phyloP scores from a whole-genome alignment of 2,113 vertebrate species.

The Uropsilus gracilis region DNA sequence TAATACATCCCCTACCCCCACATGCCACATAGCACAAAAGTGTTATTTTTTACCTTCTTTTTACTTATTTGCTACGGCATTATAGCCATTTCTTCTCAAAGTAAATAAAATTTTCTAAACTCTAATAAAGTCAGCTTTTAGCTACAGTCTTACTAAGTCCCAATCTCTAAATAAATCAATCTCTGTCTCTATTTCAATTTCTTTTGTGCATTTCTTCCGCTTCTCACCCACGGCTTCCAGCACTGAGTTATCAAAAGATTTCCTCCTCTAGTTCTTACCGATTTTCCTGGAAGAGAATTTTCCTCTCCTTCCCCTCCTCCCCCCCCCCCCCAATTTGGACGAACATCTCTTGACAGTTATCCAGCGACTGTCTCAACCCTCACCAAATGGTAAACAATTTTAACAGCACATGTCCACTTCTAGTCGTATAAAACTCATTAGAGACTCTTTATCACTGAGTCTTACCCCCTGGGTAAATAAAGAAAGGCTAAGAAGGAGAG shows the following conservation, averaged over 20 bases:
- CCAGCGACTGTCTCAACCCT: background rate
- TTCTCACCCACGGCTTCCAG: too few species aligned
- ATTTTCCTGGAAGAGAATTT: background rate
- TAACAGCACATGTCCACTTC: background rate
- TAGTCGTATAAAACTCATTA: constrained; percentile 53
- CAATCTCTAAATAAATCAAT: too few species aligned
- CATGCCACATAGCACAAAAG: too few species aligned
- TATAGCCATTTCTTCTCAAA: too few species aligned
- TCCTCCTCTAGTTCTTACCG: background rate
- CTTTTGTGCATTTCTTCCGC: too few species aligned
- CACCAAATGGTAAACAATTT: background rate
- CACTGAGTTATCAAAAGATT: constrained; percentile 4
- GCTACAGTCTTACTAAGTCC: too few species aligned
- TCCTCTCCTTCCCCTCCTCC: background rate
- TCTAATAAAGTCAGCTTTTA: too few species aligned
- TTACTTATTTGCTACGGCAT: too few species aligned
- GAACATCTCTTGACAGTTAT: constrained; percentile 3
- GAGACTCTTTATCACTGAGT: constrained; percentile 49
- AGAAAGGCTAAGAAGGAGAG: constrained; percentile 29
- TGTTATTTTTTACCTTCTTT: too few species aligned
- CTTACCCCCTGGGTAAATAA: constrained; percentile 44
- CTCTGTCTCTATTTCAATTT: too few species aligned
- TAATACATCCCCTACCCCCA: too few species aligned
- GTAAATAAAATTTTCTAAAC: too few species aligned
- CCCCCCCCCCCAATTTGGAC: background rate